phyloP scores from a whole-genome alignment of 1,140 invertebrate species.

The Drosophila nikananu region DNA sequence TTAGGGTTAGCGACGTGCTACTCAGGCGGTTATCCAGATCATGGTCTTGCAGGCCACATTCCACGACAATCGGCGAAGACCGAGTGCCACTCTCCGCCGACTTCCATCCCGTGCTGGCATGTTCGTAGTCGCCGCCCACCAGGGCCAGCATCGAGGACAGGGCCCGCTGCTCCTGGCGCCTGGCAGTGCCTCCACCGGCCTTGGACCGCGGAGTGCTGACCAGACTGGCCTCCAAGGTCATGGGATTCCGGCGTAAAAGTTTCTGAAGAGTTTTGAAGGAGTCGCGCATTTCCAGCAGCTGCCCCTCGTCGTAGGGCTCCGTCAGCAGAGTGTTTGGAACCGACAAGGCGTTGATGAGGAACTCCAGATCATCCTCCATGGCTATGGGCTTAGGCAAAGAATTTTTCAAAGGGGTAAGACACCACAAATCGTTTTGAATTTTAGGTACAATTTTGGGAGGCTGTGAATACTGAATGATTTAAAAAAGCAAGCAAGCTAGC shows the following conservation, averaged over 20 bases:
- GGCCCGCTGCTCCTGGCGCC: background rate
- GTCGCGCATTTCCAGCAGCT: conserved; percentile 60
- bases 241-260: conserved; percentile 24
- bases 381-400: background rate
- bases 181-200: conserved; percentile 44
- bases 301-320: conserved; percentile 7
- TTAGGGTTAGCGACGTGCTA: background rate
- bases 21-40: background rate
- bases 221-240: conserved; percentile 1
- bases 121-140: background rate
- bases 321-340: conserved; percentile 42
- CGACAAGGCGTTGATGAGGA: conserved; percentile 61
- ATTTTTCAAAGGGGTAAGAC: background rate
- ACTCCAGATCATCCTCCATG: conserved; percentile 67
- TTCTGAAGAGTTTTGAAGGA: conserved; percentile 49
- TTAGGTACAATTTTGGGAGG: conserved; percentile 4
- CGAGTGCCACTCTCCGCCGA: conserved; percentile 19
- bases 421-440: background rate
- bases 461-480: background rate
- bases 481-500: background rate
- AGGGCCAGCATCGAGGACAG: conserved; percentile 21
- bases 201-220: conserved; percentile 28
- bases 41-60: conserved; percentile 8
- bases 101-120: conserved; percentile 1
- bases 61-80: conserved; percentile 17